Evolutionary conservation across 2,888 invertebrate species (phyloP).

Genomic region (Gymnocheta viridis): DNA sequence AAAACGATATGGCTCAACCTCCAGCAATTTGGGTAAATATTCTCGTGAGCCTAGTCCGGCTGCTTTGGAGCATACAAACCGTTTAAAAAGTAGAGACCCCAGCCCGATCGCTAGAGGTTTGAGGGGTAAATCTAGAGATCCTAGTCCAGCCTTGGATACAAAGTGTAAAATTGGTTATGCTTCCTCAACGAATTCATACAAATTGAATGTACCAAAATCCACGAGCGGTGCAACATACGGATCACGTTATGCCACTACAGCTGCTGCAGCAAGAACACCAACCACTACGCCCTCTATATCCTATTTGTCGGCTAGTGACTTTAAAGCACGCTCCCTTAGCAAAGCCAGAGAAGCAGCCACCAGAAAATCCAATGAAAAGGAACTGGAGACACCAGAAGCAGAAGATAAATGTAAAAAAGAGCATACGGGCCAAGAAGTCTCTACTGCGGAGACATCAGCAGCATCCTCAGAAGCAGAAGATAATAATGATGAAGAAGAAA

Average conservation of each 20-base stretch:
- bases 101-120: conserved; percentile 82
- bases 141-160: conserved; percentile 82
- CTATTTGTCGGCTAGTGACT: conserved; percentile 80
- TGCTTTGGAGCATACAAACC: conserved; percentile 78
- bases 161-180: conserved; percentile 76
- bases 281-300: conserved; percentile 75
- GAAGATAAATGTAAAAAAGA: conserved; percentile 71
- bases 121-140: conserved; percentile 82
- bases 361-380: conserved; percentile 82
- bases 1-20: conserved; percentile 75
- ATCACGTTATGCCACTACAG: conserved; percentile 71
- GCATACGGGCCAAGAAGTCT: background rate
- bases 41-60: conserved; percentile 81
- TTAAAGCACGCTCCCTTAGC: conserved; percentile 79
- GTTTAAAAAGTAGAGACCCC: conserved; percentile 83
- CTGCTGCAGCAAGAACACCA: conserved; percentile 48
- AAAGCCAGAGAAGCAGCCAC: conserved; percentile 79
- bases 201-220: conserved; percentile 72
- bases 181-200: conserved; percentile 70
- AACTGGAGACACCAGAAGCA: conserved; percentile 70
- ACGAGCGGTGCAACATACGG: conserved; percentile 66
- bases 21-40: conserved; percentile 76
- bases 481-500: conserved; percentile 56
- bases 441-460: background rate
- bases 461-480: conserved; percentile 64